Evolutionary conservation across 53 echinoderm and acorn worm species (phyloP).

Genomic region (Paracentrotus lividus): DNA sequence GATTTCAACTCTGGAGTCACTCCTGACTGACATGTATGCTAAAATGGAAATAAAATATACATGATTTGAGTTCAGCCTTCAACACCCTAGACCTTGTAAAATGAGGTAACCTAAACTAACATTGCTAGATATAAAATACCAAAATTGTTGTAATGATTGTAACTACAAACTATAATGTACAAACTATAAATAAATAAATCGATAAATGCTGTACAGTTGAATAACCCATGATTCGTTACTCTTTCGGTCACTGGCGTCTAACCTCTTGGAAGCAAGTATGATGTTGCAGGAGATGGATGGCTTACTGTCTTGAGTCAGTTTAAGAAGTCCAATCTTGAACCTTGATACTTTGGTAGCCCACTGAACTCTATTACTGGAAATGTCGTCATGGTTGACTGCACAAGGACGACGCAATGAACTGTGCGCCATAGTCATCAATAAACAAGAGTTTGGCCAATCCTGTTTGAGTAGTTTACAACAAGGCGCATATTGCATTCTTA

Average conservation of each 20-base stretch:
- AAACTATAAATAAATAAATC: constrained; percentile 7
- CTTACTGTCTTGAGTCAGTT: background rate
- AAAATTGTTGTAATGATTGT: no score
- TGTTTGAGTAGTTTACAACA: no score
- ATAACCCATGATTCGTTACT: background rate
- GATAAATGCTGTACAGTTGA: background rate
- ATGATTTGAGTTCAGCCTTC: background rate
- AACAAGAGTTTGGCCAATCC: no score
- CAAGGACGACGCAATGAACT: no score
- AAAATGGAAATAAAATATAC: background rate
- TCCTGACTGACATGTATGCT: background rate
- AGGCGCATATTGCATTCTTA: no score
- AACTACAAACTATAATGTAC: no score
- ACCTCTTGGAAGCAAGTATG: background rate
- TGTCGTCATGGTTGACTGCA: no score
- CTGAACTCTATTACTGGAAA: no score
- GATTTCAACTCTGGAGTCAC: background rate
- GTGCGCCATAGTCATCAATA: no score
- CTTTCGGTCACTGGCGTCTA: background rate
- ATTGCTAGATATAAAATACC: no score
- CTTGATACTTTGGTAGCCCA: background rate
- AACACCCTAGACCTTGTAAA: background rate
- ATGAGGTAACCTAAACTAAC: no score
- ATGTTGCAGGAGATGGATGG: background rate
- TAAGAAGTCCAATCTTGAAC: background rate